Conservation (phyloP, 2,888 invertebrate genomes). For the Coenonympha arcania region DNA sequence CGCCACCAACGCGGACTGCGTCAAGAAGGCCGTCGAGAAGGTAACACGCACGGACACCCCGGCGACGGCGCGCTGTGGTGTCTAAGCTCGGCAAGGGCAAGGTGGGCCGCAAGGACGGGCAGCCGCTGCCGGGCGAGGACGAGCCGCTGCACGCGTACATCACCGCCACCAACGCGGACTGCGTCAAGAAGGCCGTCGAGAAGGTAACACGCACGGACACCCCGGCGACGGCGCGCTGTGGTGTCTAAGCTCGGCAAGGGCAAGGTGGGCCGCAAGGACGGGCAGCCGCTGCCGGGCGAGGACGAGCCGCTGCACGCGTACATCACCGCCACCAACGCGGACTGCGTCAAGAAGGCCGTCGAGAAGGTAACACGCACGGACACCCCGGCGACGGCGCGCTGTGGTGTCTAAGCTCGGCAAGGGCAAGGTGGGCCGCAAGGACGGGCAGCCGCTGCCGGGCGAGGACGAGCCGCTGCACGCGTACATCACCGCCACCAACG, state of each 20-base stretch:
- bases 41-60: too few species aligned
- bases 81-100: too few species aligned
- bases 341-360: slow-evolving; percentile 97
- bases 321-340: slow-evolving; percentile 97
- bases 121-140: slow-evolving; percentile 98
- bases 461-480: slow-evolving; percentile 99
- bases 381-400: too few species aligned
- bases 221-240: too few species aligned
- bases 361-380: slow-evolving; percentile 78
- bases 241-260: too few species aligned
- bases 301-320: slow-evolving; percentile 99
- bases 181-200: slow-evolving; percentile 97
- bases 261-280: slow-evolving; percentile 97
- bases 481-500: slow-evolving; percentile 97
- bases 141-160: slow-evolving; percentile 99
- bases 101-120: slow-evolving; percentile 96
- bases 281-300: slow-evolving; percentile 98
- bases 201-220: slow-evolving; percentile 69
- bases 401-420: too few species aligned
- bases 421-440: slow-evolving; percentile 97
- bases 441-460: slow-evolving; percentile 98
- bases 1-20: slow-evolving; percentile 95
- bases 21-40: slow-evolving; percentile 97
- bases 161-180: slow-evolving; percentile 96
- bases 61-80: too few species aligned